Base-by-base conservation (phyloP, 2,797 vertebrate species). In the Thripadectes ignobilis region DNA sequence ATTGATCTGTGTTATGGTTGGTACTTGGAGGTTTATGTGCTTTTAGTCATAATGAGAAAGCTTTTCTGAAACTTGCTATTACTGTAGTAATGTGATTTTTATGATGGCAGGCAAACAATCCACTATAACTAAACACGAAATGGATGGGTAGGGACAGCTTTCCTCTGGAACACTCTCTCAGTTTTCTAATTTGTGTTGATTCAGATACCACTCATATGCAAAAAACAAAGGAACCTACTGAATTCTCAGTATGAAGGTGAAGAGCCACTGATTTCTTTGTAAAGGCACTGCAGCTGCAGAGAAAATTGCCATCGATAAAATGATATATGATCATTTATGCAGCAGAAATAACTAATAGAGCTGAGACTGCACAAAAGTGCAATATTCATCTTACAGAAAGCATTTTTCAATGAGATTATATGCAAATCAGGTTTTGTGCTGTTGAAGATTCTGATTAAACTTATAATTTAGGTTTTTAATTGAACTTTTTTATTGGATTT, bases 391-490 rank as follows among this genome's bases (percentile, higher is more conserved):
- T 94, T 85, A 55, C 38, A 88, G 75, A 90, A 96, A 92, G 68
- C 71, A 95, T 96, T 98, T 97, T 95, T 96, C 94, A 96, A 83
- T 83, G 78, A 96, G 93, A 84, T 93, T 95, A 32, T 90, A 98
- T 97, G 96, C 89, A 97, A 96, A 97, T 97, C 34, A 94, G 85
- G 77, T 92, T 88, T 86, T 95, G 51, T 97, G 72, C 65, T 49
- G 17, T 69, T 95, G 91, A 95, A 95, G 96, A 91, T 78, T 88
- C 95, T 14, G 58, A 97, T 97, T 96, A 97, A 96, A 92, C 72
- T 59, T 97, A 85, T 96, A 97, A 96, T 97, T 97, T 95, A 97
- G 75, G 82, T 32, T 84, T 95, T 97, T 97, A 97, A 97, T 97
- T 97, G 85, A 97, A 96, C 73, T 91, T 97, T 94, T 95, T 95